These are phyloP conservation scores for Hylaea fasciaria DNA, from an alignment of 2,888 invertebrate species.

Conservation along the genomic window DNA sequence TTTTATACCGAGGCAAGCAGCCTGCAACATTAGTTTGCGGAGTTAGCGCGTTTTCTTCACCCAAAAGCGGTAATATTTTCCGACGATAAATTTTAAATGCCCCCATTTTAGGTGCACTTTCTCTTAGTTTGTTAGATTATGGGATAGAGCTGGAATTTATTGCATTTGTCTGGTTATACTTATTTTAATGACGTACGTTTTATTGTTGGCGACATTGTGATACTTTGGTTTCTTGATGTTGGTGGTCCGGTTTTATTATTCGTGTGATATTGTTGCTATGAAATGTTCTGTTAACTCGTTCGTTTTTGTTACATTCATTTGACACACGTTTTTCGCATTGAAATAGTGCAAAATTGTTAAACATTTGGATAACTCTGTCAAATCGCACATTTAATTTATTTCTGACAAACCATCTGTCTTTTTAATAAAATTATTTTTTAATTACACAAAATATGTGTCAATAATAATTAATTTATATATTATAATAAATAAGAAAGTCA, in stretches of 20 bases:
- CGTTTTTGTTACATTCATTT: not conserved
- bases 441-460: no score
- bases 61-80: constrained; percentile 76
- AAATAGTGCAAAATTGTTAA: no score
- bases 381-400: no score
- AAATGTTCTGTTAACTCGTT: not conserved
- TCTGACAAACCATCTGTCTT: no score
- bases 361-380: no score
- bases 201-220: constrained; percentile 33
- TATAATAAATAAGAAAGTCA: no score
- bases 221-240: constrained; percentile 14
- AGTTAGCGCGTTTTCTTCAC: constrained; percentile 64
- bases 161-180: constrained; percentile 57
- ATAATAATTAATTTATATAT: no score
- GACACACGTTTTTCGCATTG: no score
- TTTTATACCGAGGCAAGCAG: constrained; percentile 64
- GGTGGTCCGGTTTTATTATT: constrained; percentile 13
- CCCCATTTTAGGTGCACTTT: constrained; percentile 70
- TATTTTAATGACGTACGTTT: constrained; percentile 46
- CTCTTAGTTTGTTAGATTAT: constrained; percentile 75
- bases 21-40: constrained; percentile 70
- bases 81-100: constrained; percentile 77
- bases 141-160: constrained; percentile 63
- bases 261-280: constrained; percentile 3
- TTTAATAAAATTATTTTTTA: no score